Conservation (phyloP, 2,888 invertebrate genomes). For the Dolomedes plantarius region DNA sequence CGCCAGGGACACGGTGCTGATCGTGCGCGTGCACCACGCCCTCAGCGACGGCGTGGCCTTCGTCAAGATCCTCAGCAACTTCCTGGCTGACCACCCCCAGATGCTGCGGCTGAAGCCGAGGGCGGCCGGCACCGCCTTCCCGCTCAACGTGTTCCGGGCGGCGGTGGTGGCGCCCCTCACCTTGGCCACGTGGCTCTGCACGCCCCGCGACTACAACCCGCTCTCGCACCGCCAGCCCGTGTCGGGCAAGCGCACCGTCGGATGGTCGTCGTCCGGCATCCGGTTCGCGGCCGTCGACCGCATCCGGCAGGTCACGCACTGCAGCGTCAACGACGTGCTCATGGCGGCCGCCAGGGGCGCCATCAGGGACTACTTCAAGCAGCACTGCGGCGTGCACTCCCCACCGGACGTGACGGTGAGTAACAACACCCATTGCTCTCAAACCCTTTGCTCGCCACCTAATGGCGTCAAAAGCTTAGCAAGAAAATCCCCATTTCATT, state of each 20-base stretch:
- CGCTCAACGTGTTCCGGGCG: constrained; percentile 78
- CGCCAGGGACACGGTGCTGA: constrained; percentile 77
- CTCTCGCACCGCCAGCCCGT: constrained; percentile 75
- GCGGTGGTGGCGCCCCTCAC: constrained; percentile 79
- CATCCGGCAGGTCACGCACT: constrained; percentile 80
- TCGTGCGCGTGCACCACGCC: constrained; percentile 79
- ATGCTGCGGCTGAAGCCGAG: constrained; percentile 75
- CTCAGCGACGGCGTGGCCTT: constrained; percentile 80
- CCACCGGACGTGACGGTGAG: constrained; percentile 79
- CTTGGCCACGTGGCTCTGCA: constrained; percentile 78
- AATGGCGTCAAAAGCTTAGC: no score
- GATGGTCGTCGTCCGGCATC: constrained; percentile 80
- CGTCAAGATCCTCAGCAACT: constrained; percentile 75
- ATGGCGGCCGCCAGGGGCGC: constrained; percentile 80
- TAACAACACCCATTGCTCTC: no score
- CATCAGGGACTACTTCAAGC: constrained; percentile 78
- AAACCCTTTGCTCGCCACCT: no score
- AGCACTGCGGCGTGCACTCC: constrained; percentile 78
- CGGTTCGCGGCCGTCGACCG: constrained; percentile 77
- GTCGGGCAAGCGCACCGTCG: constrained; percentile 75
- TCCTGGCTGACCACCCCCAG: constrained; percentile 72
- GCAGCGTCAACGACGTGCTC: constrained; percentile 80
- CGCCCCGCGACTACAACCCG: constrained; percentile 78
- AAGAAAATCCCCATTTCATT: no score
- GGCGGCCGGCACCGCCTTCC: constrained; percentile 77